phyloP scores from a whole-genome alignment of 2,797 vertebrate species.

The Aeoliscus strigatus region DNA sequence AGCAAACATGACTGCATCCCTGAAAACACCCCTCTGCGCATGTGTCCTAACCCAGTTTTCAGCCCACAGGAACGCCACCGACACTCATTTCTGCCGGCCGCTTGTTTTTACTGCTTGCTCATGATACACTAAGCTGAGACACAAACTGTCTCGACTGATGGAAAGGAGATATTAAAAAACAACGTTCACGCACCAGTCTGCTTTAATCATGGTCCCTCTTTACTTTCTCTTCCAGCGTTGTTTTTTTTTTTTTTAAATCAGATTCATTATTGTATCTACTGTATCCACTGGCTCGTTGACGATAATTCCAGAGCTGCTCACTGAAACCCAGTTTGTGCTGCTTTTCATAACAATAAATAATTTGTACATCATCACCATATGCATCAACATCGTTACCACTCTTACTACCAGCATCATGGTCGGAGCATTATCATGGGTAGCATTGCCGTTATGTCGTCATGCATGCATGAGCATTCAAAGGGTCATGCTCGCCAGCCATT shows the following conservation, averaged over 20 bases:
- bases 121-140: no score
- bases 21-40: conserved; percentile 25
- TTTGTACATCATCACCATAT: conserved; percentile 13
- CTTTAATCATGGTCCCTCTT: no score
- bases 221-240: no score
- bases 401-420: conserved; percentile 32
- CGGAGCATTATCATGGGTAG: conserved; percentile 34
- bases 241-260: no score
- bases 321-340: background rate
- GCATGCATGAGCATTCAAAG: conserved; percentile 76
- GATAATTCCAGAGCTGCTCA: background rate
- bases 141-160: no score
- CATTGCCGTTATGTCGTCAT: conserved; percentile 54
- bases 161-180: no score
- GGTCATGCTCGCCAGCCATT: conserved; percentile 75
- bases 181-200: no score
- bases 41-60: conserved; percentile 28
- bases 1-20: conserved; percentile 3
- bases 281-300: no score
- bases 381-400: conserved; percentile 29
- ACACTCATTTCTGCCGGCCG: conserved; percentile 4
- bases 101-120: conserved; percentile 9
- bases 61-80: conserved; percentile 1
- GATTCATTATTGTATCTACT: no score
- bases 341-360: conserved; percentile 1